These are phyloP conservation scores for Sceloporus tristichus DNA, from an alignment of 2,113 vertebrate genomes.

Conservation along the genomic window DNA sequence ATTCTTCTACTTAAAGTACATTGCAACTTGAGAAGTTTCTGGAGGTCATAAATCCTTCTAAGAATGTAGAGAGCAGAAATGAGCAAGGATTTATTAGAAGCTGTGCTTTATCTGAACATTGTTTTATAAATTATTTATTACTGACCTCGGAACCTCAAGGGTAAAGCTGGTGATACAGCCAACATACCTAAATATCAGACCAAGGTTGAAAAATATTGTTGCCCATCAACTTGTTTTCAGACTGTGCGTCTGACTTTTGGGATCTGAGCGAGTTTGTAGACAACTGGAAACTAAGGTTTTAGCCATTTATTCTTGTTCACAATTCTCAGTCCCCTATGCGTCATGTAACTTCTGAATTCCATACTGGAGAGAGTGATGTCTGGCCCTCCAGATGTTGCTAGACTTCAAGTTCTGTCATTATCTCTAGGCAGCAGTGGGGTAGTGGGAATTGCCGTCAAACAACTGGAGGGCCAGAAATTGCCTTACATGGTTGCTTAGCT, in stretches of 20 bases:
- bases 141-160: neutral
- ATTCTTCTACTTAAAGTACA: neutral
- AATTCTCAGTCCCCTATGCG: neutral
- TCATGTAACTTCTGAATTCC: neutral
- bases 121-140: conserved; percentile 7
- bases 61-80: neutral
- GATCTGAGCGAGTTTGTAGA: neutral
- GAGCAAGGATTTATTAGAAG: neutral
- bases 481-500: neutral
- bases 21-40: neutral
- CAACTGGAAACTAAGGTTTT: no score
- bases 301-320: neutral
- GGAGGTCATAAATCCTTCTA: neutral
- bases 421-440: neutral
- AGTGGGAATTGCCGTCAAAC: neutral
- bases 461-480: neutral
- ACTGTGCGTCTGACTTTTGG: neutral
- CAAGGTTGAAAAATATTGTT: neutral
- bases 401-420: neutral
- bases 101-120: neutral
- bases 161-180: neutral
- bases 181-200: neutral
- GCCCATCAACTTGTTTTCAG: neutral
- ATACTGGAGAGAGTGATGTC: neutral
- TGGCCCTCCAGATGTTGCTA: neutral